A percentile compares a stretch with the other conserved stretches of the same genome.
phyloP scores from a whole-genome alignment of 1,140 invertebrate species.

The Heliothis virescens region DNA sequence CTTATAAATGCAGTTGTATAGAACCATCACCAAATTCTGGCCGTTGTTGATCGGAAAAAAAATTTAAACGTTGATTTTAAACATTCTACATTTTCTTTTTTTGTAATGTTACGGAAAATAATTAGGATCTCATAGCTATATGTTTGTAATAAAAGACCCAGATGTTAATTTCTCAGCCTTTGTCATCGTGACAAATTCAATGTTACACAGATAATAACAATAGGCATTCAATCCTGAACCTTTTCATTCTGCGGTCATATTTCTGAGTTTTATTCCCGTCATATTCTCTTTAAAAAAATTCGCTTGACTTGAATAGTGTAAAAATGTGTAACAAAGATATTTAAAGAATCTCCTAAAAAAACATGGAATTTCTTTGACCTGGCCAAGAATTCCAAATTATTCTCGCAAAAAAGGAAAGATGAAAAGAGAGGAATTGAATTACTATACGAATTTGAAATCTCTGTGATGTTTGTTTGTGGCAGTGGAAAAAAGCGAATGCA shows the following conservation, averaged over 20 bases:
- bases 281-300: constrained; percentile 27
- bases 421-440: constrained; percentile 72
- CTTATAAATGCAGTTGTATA: too few species aligned
- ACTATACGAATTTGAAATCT: constrained; percentile 68
- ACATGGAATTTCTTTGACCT: constrained; percentile 46
- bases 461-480: constrained; percentile 75
- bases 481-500: constrained; percentile 72
- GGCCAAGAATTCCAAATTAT: constrained; percentile 46
- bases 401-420: constrained; percentile 53
- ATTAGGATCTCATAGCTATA: neutral
- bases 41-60: neutral
- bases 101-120: neutral
- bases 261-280: constrained; percentile 10
- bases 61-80: neutral
- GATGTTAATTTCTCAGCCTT: constrained; percentile 16
- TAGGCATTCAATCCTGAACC: constrained; percentile 26
- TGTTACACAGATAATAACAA: constrained; percentile 29
- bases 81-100: neutral
- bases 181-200: constrained; percentile 34
- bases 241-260: constrained; percentile 5
- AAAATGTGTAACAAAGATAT: constrained; percentile 27
- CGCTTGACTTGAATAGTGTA: constrained; percentile 10
- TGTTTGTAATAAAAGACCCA: neutral
- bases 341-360: constrained; percentile 29
- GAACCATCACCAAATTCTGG: too few species aligned